Percentiles rank a stretch among this genome's conserved stretches.
phyloP scores from a whole-genome alignment of 2,113 vertebrate genomes.

The rat (Rattus norvegicus) region DNA sequence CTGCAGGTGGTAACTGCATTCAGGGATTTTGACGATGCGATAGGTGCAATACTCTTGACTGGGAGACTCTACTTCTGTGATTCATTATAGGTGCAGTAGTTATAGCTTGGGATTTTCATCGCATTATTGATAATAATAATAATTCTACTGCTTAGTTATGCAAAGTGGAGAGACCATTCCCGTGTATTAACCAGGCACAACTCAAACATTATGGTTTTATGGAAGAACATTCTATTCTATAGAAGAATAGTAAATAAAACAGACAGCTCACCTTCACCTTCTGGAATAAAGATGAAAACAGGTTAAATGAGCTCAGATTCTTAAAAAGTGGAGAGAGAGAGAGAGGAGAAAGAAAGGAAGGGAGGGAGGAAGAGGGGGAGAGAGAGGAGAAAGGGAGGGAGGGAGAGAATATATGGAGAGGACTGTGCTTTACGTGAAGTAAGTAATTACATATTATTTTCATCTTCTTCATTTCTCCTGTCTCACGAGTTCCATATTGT shows the following conservation, averaged over 20 bases:
- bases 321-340: background rate
- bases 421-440: background rate
- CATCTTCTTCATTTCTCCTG: background rate
- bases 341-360: background rate
- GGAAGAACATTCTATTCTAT: background rate
- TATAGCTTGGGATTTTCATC: background rate
- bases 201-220: background rate
- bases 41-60: background rate
- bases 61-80: background rate
- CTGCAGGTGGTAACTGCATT: background rate
- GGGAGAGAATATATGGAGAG: background rate
- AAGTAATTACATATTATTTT: constrained; percentile 42
- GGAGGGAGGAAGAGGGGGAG: too few relatives aligned
- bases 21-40: background rate
- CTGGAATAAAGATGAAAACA: background rate
- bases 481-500: background rate
- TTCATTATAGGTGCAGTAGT: background rate
- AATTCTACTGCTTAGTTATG: background rate
- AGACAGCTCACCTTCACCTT: background rate
- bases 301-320: background rate
- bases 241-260: constrained; percentile 33
- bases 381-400: background rate
- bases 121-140: background rate
- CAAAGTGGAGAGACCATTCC: background rate
- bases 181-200: background rate